phyloP scores from a whole-genome alignment of 2,888 invertebrate genomes.

The Cheilosia soror region DNA sequence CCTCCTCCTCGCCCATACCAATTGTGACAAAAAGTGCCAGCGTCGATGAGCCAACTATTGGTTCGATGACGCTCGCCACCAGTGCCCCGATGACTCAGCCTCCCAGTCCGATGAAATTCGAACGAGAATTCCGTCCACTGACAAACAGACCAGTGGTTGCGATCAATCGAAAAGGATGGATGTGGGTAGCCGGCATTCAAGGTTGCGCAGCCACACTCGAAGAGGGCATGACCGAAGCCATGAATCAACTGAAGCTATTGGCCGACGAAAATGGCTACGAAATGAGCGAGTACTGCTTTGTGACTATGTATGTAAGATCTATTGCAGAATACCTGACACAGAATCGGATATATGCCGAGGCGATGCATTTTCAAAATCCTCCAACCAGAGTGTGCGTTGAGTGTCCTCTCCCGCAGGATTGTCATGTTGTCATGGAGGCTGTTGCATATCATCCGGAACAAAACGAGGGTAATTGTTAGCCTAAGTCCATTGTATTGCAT shows the following conservation, averaged over 20 bases:
- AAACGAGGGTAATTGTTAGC: constrained; percentile 72
- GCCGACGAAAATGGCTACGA: constrained; percentile 82
- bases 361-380: constrained; percentile 91
- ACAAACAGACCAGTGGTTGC: constrained; percentile 87
- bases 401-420: constrained; percentile 88
- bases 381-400: constrained; percentile 95
- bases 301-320: constrained; percentile 93
- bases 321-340: constrained; percentile 91
- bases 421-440: constrained; percentile 91
- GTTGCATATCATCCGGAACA: constrained; percentile 85
- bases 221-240: constrained; percentile 88
- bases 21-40: constrained; percentile 83
- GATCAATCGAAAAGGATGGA: constrained; percentile 91
- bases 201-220: constrained; percentile 88
- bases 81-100: constrained; percentile 78
- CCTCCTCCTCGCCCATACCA: constrained; percentile 83
- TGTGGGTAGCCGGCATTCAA: constrained; percentile 92
- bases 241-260: constrained; percentile 88
- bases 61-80: constrained; percentile 55
- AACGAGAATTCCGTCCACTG: constrained; percentile 86
- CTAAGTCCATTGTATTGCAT: constrained; percentile 65
- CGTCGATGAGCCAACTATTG: constrained; percentile 81
- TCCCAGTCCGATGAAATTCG: constrained; percentile 84
- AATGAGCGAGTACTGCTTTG: constrained; percentile 89
- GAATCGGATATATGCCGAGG: constrained; percentile 90